Conservation (phyloP, 2,888 invertebrate genomes). For the Helobdella robusta region DNA sequence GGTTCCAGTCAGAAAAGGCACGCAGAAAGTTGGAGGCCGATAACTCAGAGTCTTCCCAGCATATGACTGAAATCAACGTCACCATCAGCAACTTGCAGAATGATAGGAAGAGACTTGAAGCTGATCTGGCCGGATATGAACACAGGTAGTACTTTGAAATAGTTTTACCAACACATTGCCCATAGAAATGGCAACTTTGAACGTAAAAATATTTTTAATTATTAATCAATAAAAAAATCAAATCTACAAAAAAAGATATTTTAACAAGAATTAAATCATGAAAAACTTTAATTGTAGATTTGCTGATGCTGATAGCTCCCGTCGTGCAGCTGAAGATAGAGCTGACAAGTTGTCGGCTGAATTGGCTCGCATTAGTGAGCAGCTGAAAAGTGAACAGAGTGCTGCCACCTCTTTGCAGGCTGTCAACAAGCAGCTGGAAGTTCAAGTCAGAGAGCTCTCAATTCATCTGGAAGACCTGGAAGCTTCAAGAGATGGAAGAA, state of each 20-base stretch:
- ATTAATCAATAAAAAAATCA: not conserved
- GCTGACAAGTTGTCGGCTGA: slow-evolving; percentile 21
- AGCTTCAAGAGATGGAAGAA: slow-evolving; percentile 20
- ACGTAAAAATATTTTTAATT: not conserved
- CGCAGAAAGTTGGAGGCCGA: slow-evolving; percentile 27
- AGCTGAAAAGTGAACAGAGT: slow-evolving; percentile 20
- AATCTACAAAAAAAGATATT: not conserved
- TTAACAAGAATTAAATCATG: no score
- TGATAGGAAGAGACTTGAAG: slow-evolving; percentile 25
- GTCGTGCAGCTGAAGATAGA: slow-evolving; percentile 24
- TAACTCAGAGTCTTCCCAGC: slow-evolving; percentile 20
- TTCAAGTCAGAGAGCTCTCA: slow-evolving; percentile 19
- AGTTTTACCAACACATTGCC: not conserved
- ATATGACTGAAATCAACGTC: slow-evolving; percentile 27
- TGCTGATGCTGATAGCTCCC: slow-evolving; percentile 10
- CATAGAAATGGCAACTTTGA: not conserved
- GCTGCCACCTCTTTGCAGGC: slow-evolving; percentile 4
- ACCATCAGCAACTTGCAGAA: slow-evolving; percentile 25
- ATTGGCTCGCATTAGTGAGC: slow-evolving; percentile 16
- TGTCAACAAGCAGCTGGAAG: slow-evolving; percentile 20
- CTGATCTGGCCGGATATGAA: slow-evolving; percentile 17
- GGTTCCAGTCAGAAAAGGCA: slow-evolving; percentile 27
- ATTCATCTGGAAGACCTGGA: slow-evolving; percentile 19
- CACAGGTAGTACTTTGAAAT: not conserved
- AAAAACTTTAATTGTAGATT: no score